Evolutionary conservation across 2,113 vertebrate species (phyloP).

Genomic region (Speoplatyrhinus poulsoni): DNA sequence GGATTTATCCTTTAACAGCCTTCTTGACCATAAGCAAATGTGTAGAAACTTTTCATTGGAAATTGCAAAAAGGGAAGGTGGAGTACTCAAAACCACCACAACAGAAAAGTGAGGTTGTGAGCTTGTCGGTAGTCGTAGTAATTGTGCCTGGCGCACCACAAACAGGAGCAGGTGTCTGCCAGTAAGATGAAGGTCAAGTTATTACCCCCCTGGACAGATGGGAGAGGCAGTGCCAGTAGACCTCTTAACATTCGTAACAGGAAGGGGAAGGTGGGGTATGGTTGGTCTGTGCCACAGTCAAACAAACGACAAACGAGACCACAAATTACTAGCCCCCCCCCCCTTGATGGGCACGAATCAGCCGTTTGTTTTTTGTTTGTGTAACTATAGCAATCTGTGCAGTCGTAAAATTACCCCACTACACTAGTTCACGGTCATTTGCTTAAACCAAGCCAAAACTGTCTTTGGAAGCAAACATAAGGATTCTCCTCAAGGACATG

Average conservation of each 20-base stretch:
- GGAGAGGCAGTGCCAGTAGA: constrained; percentile 27
- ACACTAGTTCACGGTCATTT: background rate
- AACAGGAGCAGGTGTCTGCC: constrained; percentile 34
- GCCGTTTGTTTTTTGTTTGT: constrained; percentile 14
- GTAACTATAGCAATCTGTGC: constrained; percentile 6
- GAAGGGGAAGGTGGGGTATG: background rate
- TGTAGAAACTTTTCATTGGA: background rate
- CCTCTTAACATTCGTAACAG: constrained; percentile 23
- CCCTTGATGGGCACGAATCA: constrained; percentile 41
- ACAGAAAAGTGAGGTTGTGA: background rate
- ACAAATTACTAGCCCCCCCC: constrained; percentile 57
- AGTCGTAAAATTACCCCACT: background rate
- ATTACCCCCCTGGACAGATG: constrained; percentile 34
- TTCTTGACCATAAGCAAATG: background rate
- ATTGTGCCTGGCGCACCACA: constrained; percentile 22
- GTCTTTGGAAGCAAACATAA: no score
- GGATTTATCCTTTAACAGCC: no score
- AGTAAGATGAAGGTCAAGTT: constrained; percentile 53
- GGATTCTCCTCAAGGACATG: no score
- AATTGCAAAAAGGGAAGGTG: background rate
- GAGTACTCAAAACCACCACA: background rate
- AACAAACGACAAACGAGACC: constrained; percentile 48
- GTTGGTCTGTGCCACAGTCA: constrained; percentile 24
- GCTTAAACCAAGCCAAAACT: no score
- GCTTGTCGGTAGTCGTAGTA: constrained; percentile 3